These are phyloP conservation scores for Barypeithes pellucidus DNA, from an alignment of 2,888 invertebrate species.

Conservation along the genomic window DNA sequence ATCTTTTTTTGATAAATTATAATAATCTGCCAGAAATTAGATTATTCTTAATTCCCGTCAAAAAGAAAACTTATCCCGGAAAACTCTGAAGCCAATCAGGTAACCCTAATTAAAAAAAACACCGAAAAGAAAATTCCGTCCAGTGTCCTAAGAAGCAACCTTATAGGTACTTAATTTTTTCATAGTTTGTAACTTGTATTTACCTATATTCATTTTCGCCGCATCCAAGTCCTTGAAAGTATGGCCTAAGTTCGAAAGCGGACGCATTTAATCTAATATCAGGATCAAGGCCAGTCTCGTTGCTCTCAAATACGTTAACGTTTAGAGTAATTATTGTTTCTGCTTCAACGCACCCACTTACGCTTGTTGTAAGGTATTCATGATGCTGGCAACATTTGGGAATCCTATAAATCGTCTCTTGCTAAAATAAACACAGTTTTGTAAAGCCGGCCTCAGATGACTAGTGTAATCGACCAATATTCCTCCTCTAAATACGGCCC, in stretches of 20 bases:
- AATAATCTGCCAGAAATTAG: too few species aligned
- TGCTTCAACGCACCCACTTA: constrained; percentile 25
- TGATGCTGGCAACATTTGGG: constrained; percentile 59
- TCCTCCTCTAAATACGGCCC: too few species aligned
- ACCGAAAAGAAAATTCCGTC: too few species aligned
- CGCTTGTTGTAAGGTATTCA: constrained; percentile 14
- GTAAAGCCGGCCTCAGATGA: too few species aligned
- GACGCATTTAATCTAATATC: constrained; percentile 36
- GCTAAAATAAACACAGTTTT: constrained; percentile 39
- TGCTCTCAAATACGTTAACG: constrained; percentile 52
- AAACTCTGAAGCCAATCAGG: too few species aligned
- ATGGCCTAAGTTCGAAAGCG: constrained; percentile 46
- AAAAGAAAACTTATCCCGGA: too few species aligned
- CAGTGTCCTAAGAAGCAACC: too few species aligned
- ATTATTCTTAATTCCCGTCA: too few species aligned
- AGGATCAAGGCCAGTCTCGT: constrained; percentile 55
- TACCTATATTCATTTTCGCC: constrained; percentile 27
- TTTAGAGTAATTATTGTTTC: constrained; percentile 9
- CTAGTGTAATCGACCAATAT: too few species aligned
- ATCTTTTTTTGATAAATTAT: too few species aligned
- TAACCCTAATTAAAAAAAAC: too few species aligned
- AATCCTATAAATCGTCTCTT: constrained; percentile 57
- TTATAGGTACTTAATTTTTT: too few species aligned
- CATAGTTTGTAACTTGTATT: neutral
- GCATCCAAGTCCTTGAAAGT: constrained; percentile 39